These are phyloP conservation scores for Lasioglossum lativentre DNA, from an alignment of 2,888 invertebrate genomes.

Conservation along the genomic window DNA sequence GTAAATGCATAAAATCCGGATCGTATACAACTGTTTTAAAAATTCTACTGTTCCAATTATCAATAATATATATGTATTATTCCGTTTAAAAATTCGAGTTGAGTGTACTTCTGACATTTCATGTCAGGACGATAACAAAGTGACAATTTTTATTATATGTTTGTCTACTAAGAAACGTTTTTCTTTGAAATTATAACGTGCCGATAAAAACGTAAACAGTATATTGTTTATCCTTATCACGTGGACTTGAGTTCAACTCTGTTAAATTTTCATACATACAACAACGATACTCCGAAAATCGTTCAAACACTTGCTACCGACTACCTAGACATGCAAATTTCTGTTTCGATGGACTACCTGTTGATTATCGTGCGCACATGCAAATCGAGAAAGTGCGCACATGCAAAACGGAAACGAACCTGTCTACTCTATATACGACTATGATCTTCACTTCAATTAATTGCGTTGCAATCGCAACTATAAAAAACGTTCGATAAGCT, in stretches of 20 bases:
- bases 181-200: background rate
- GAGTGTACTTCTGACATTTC: background rate
- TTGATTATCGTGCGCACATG: background rate
- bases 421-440: background rate
- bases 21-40: too few relatives aligned
- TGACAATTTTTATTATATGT: background rate
- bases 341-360: background rate
- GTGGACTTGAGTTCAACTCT: background rate
- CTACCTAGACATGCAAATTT: too few relatives aligned
- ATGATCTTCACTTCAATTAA: background rate
- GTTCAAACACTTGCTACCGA: background rate
- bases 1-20: too few relatives aligned
- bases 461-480: background rate
- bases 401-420: background rate
- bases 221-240: background rate
- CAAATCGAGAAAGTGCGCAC: background rate
- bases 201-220: background rate
- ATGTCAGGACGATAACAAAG: background rate
- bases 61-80: too few relatives aligned
- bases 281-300: background rate
- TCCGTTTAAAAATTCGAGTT: background rate
- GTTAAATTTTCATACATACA: background rate
- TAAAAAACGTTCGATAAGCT: background rate
- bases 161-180: background rate
- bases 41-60: too few relatives aligned